Percentiles rank a stretch among this genome's conserved stretches.
Evolutionary conservation across 2,797 vertebrate genomes (phyloP).

Genomic region (Acanthurus leucopareius): DNA sequence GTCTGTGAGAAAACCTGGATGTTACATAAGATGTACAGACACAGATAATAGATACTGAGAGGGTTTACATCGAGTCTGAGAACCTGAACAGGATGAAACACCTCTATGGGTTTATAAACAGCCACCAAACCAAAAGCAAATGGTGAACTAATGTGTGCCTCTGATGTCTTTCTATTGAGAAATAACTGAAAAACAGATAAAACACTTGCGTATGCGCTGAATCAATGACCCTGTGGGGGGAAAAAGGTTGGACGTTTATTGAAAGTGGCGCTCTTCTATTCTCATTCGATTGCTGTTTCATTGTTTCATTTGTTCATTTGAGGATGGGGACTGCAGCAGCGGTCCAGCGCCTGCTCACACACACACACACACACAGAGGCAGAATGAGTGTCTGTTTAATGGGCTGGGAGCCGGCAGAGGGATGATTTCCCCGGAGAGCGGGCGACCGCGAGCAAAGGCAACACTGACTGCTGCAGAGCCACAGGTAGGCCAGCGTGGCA

Average conservation of each 20-base stretch:
- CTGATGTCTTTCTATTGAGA: conserved; percentile 57
- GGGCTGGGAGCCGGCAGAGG: conserved; percentile 65
- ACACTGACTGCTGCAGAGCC: conserved; percentile 70
- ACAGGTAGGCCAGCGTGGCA: conserved; percentile 78
- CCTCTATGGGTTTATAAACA: conserved; percentile 34
- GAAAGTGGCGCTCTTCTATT: conserved; percentile 65
- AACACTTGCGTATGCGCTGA: conserved; percentile 44
- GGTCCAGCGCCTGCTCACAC: conserved; percentile 34
- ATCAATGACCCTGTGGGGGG: conserved; percentile 57
- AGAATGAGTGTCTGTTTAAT: conserved; percentile 64
- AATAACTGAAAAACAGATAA: conserved; percentile 55
- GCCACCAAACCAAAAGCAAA: conserved; percentile 31
- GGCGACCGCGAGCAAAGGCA: conserved; percentile 65
- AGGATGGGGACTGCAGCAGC: conserved; percentile 51
- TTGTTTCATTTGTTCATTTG: conserved; percentile 78
- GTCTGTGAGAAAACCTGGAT: conserved; percentile 58
- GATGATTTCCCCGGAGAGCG: conserved; percentile 77
- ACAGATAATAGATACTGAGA: conserved; percentile 57
- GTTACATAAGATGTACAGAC: conserved; percentile 64
- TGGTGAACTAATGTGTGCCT: conserved; percentile 36
- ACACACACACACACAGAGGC: conserved; percentile 17
- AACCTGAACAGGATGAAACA: conserved; percentile 49
- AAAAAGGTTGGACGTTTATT: conserved; percentile 42
- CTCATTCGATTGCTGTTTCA: conserved; percentile 73
- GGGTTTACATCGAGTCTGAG: conserved; percentile 31